Conservation (phyloP, 2,888 invertebrate species). For the Troides helena region DNA sequence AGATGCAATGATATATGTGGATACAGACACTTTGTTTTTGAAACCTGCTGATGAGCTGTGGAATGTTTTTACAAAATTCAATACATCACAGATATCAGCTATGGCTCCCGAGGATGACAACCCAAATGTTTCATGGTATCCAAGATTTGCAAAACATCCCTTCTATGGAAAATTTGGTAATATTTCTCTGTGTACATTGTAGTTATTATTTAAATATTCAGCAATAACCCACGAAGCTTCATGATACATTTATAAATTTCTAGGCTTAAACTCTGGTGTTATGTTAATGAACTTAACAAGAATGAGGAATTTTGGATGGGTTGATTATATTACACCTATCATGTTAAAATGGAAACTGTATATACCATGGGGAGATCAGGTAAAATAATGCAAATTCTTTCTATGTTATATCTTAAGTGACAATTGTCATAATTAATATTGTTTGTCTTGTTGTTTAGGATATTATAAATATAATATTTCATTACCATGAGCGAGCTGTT, state of each 20-base stretch:
- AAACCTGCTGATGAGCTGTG: slow-evolving; percentile 91
- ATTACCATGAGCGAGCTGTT: slow-evolving; percentile 88
- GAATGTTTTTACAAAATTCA: slow-evolving; percentile 90
- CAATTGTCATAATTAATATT: too few species aligned
- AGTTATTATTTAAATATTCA: too few species aligned
- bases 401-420: too few species aligned
- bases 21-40: slow-evolving; percentile 94
- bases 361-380: slow-evolving; percentile 99
- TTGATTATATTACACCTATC: slow-evolving; percentile 89
- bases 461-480: slow-evolving; percentile 94
- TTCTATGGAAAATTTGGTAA: slow-evolving; percentile 92
- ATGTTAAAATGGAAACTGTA: slow-evolving; percentile 91
- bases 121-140: slow-evolving; percentile 96
- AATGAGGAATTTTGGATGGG: slow-evolving; percentile 93
- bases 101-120: slow-evolving; percentile 95
- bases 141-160: slow-evolving; percentile 96
- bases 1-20: slow-evolving; percentile 94
- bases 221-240: too few species aligned
- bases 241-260: slow-evolving; percentile 28
- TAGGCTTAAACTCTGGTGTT: slow-evolving; percentile 97
- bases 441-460: slow-evolving; percentile 78
- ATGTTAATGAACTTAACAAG: slow-evolving; percentile 98
- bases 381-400: neutral
- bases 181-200: neutral
- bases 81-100: slow-evolving; percentile 91